Base-by-base conservation (phyloP, 2,113 vertebrate species). In the Cyanistes caeruleus region DNA sequence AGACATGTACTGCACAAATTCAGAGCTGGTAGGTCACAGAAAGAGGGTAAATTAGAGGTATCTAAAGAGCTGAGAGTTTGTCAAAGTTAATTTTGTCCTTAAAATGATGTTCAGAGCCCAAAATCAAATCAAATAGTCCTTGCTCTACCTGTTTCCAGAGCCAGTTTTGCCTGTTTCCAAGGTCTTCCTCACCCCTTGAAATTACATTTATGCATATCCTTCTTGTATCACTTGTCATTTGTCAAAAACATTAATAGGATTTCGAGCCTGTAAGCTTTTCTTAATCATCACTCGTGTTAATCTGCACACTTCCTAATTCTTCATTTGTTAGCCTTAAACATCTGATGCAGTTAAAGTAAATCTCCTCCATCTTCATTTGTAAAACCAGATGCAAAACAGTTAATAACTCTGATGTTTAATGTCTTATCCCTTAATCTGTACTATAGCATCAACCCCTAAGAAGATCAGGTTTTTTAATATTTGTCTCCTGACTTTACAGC, bases 301-400 rank as follows among this genome's bases (percentile, higher is more conserved):
- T 98, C 96, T 95, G 46, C 59, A 87, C 92, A 96, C 95, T 94
- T 95, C 53, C 72, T 98, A 95, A 97, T 96, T 95, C 85, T 86
- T 97, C 86, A 90, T 96, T 96, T 97, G 84, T 78, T 72, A 51
- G 56, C 80, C 63, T 76, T 84, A 93, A 82, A 62, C 53, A 68
- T 74, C 87, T 87, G 79, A 94, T 95, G 63, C 67, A 94, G 83
- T 94, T 95, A 95, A 94, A 94, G 78, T 90, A 96, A 91, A 90
- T 93, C 94, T 90, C 81, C 5, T 7, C 33, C 72, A 91, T 84
- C 78, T 95, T 97, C 82, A 82, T 96, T 96, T 96, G 63, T 60
- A 88, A 96, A 96, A 75, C 84, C 95, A 97, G 96, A 93, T 96
- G 92, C 63, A 95, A 96, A 96, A 87, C 91, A 91, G 89, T 92